Evolutionary conservation across 2,888 invertebrate species (phyloP), one percentile per base, ranked within the genome.

Genomic region (Caenorhabditis uteleia): DNA sequence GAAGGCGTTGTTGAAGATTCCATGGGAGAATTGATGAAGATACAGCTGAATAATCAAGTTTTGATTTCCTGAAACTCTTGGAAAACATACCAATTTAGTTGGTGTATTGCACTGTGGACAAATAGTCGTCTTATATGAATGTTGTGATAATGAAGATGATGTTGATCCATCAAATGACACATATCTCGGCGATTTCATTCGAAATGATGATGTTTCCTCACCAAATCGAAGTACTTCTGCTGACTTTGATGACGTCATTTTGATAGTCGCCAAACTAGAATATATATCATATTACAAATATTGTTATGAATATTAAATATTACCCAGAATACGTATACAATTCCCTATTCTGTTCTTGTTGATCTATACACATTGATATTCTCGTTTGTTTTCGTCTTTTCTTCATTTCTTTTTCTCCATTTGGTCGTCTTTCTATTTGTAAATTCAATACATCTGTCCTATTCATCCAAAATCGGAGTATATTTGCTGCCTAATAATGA

Each of bases 11-110:
- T 61, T 42, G 34, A 61, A 40, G 29, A 61, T 36, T 34, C 53
- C 53, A 36, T 64, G 62, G 12, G 62, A 64, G 34, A 64, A 57
- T 53, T 64, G 62, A 34, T 64, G 62, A 8, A 57, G 36, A 23
- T 64, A 62, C 21, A 56, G 47, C 62, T 62, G 56, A 20, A 62
- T 56, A 20, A 5, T 27, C 2, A 3, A 25, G 21, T 27, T 31
- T 38, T 31, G n/a, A 34, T 25, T 18, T 18, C 18, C 20, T 12
- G 8, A 20, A 18, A 18, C 16, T 40, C 20, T 20, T 16, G 6
- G 27, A 25, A 5, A 26, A 43, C 42, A 8, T 2, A 43, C 42
- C 26, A 43, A 2, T 27, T 27, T 26, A 25, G 25, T 43, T 43
- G 23, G 27, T n/a, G 23, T 3, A 16, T 43, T 18, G 27, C 42